Evolutionary conservation across 1,140 invertebrate species (phyloP).

Genomic region (Bombus confusus): DNA sequence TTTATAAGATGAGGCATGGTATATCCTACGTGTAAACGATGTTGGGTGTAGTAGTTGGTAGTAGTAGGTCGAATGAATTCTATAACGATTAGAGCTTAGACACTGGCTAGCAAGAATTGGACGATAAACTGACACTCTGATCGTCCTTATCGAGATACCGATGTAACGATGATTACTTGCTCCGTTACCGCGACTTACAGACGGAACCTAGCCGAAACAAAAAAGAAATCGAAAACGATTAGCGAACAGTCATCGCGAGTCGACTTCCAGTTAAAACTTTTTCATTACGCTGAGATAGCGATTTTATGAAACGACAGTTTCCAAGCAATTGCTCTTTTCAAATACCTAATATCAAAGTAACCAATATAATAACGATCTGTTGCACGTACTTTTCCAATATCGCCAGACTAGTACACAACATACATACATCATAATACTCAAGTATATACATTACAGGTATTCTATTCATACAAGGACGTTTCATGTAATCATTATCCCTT

Average conservation of each 20-base stretch:
- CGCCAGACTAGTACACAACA: too few species aligned
- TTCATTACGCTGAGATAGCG: too few species aligned
- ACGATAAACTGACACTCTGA: constrained; percentile 19
- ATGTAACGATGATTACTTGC: constrained; percentile 7
- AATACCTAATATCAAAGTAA: too few species aligned
- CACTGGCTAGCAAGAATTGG: background rate
- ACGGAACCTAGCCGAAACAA: constrained; percentile 45
- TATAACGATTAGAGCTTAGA: background rate
- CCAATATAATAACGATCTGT: too few species aligned
- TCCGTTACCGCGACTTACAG: background rate
- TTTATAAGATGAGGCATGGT: constrained; percentile 43
- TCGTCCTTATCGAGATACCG: constrained; percentile 1
- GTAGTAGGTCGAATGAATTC: background rate
- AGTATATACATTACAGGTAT: too few species aligned
- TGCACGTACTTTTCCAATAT: too few species aligned
- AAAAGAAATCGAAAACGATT: constrained; percentile 13
- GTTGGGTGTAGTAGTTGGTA: constrained; percentile 27
- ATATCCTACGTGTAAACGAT: constrained; percentile 50
- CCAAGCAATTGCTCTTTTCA: too few species aligned
- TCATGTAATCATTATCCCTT: too few species aligned
- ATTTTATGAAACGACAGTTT: too few species aligned
- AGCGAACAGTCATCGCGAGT: background rate
- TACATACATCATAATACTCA: too few species aligned
- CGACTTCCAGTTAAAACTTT: background rate
- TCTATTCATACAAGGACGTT: too few species aligned